Base-by-base conservation (phyloP, 2,113 vertebrate genomes). In the Tichodroma muraria region DNA sequence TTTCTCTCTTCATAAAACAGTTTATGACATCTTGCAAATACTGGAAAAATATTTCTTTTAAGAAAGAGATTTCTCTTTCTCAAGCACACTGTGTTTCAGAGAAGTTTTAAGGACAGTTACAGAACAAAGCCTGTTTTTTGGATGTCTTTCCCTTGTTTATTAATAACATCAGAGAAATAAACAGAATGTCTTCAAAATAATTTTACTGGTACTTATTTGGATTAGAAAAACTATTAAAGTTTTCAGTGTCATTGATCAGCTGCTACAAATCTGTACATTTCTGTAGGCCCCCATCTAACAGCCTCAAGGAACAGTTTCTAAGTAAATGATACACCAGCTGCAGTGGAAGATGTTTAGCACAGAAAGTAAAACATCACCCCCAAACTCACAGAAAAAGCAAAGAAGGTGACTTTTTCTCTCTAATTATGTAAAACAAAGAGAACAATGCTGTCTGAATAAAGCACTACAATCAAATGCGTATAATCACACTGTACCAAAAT, bases 11-110 rank as follows among this genome's bases (percentile, higher is more conserved):
- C n/a, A 42, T 93, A 93, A 95, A 96, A 95, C 35, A 80, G 85
- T 95, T 93, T 81, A 84, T 96, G 92, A 96, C 94, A 95, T 89
- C 59, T 89, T 91, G 60, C 61, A 97, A 95, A 92, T 68, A 53
- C 63, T 71, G n/a, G 37, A 80, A 93, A 85, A 96, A 77, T 77
- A 56, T 50, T 87, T 91, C 80, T 94, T 95, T 88, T 89, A 76
- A 86, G 71, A 78, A 88, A 80, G 30, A 85, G 35, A 68, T 64
- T 88, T 91, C 54, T 94, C 50, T 94, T 90, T 92, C 89, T 81
- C 65, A 90, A 90, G 69, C 28, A 49, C 60, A 42, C 37, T 47
- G 18, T 50, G 57, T 47, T 88, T 95, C 86, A 87, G 83, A 81
- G 61, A 65, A 50, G 37, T 69, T 91, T 91, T 78, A 88, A 90